These are phyloP conservation scores for Campoplex capitator DNA, from an alignment of 2,888 invertebrate genomes.

Conservation along the genomic window DNA sequence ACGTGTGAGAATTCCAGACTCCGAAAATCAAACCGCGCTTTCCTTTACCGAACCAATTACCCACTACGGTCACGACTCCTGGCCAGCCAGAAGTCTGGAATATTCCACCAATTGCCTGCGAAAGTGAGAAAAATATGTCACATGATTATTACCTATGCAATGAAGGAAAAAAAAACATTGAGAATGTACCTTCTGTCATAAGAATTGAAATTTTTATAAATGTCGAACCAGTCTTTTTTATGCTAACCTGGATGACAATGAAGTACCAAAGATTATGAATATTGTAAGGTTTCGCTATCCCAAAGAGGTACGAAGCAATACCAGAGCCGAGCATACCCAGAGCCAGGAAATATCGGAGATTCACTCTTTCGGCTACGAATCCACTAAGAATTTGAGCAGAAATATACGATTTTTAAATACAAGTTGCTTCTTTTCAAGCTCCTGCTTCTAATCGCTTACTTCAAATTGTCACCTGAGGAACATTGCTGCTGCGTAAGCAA, in stretches of 20 bases:
- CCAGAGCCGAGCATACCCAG: conserved; percentile 96
- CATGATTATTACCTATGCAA: not conserved
- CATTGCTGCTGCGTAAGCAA: conserved; percentile 97
- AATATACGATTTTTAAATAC: conserved; percentile 59
- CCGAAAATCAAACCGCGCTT: conserved; percentile 97
- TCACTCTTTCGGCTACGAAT: conserved; percentile 96
- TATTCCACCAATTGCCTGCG: conserved; percentile 92
- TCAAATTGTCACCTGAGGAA: conserved; percentile 88
- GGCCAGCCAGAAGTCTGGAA: conserved; percentile 99
- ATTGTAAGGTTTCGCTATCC: conserved; percentile 92
- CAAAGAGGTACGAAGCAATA: conserved; percentile 94
- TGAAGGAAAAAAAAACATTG: no score
- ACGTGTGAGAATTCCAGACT: conserved; percentile 98
- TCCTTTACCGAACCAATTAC: conserved; percentile 98
- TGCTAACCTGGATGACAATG: conserved; percentile 91
- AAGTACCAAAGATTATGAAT: conserved; percentile 95
- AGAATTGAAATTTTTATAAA: not conserved
- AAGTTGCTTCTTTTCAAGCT: conserved; percentile 15
- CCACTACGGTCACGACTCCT: conserved; percentile 95
- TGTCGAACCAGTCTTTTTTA: not conserved
- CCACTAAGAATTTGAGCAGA: conserved; percentile 86
- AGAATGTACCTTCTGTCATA: not conserved
- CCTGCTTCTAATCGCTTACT: conserved; percentile 64
- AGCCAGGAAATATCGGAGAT: conserved; percentile 95
- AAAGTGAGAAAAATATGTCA: conserved; percentile 68